Evolutionary conservation across 2,113 vertebrate genomes (phyloP).

Genomic region (Delphinapterus leucas): DNA sequence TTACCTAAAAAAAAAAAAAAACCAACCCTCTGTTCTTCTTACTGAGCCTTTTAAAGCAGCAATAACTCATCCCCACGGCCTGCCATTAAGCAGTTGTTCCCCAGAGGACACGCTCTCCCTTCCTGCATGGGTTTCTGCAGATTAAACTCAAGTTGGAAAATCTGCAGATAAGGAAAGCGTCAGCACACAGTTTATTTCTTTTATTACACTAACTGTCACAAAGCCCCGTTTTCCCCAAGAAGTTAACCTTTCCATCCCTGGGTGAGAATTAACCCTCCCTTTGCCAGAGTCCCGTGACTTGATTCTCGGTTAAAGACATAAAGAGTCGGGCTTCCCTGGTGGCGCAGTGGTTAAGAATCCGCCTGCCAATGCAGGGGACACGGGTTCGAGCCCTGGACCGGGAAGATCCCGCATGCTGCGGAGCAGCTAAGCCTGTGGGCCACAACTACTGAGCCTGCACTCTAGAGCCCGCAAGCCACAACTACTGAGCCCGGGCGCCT

Average conservation of each 20-base stretch:
- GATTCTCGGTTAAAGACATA: conserved; percentile 6
- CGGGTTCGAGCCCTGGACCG: no score
- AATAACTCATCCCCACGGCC: background rate
- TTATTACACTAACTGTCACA: background rate
- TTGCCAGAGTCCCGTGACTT: background rate
- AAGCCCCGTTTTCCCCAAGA: conserved; percentile 37
- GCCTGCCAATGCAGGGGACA: no score
- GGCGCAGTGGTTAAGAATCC: no score
- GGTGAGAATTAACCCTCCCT: background rate
- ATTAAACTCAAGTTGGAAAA: background rate
- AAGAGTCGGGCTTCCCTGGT: rapidly evolving
- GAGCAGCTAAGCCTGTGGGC: no score
- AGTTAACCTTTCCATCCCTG: background rate
- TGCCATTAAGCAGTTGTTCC: background rate
- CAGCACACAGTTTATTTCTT: background rate
- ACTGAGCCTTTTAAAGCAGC: background rate
- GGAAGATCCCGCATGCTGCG: no score
- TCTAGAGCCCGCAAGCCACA: no score
- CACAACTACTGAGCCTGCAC: no score
- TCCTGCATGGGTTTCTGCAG: background rate
- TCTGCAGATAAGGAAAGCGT: background rate
- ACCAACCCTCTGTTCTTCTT: background rate
- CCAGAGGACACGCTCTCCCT: background rate
- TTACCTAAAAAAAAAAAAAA: background rate
- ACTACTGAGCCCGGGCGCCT: no score